A percentile compares a stretch with the other conserved stretches of the same genome.
phyloP scores from a whole-genome alignment of 2,113 vertebrate genomes.

The Cyanistes caeruleus region DNA sequence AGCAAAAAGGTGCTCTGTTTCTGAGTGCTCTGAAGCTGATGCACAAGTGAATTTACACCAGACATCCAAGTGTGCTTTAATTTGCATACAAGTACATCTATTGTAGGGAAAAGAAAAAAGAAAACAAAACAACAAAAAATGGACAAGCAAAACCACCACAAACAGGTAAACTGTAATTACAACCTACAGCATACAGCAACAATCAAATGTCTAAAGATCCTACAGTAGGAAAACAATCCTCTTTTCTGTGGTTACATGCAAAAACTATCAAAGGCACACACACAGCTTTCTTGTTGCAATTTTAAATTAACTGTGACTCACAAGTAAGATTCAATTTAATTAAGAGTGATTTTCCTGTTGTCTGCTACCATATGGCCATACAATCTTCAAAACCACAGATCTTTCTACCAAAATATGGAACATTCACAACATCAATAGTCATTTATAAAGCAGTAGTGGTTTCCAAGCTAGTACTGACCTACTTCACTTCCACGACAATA shows the following conservation, averaged over 20 bases:
- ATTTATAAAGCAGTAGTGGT: neutral
- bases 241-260: neutral
- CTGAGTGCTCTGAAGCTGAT: constrained; percentile 68
- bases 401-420: neutral
- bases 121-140: neutral
- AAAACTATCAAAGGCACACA: neutral
- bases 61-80: constrained; percentile 84
- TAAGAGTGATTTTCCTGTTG: neutral
- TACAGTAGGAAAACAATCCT: neutral
- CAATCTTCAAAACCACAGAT: neutral
- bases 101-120: neutral
- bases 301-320: neutral
- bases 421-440: neutral
- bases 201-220: neutral
- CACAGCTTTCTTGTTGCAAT: neutral
- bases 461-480: neutral
- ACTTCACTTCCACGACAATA: neutral
- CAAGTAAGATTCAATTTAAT: neutral
- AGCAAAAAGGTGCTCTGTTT: constrained; percentile 82
- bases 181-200: neutral
- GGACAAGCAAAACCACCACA: neutral
- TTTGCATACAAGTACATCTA: constrained; percentile 86
- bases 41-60: constrained; percentile 84
- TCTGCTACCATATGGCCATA: neutral
- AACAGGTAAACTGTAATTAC: neutral